These are phyloP conservation scores for Thermophis baileyi DNA, from an alignment of 2,113 vertebrate species.

Conservation along the genomic window DNA sequence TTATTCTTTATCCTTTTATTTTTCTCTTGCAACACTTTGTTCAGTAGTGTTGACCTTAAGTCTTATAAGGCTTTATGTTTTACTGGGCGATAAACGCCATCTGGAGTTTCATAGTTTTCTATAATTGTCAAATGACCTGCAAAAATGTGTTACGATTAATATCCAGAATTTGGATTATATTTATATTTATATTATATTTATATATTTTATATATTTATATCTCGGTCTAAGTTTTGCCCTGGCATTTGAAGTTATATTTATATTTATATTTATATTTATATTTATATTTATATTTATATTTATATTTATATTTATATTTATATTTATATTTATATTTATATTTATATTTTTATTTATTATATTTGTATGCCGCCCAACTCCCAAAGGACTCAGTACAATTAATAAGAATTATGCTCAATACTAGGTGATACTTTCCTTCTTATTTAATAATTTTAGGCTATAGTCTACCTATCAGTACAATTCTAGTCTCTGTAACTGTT, in stretches of 20 bases:
- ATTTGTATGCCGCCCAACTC: too few species aligned
- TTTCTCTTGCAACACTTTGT: constrained; percentile 3
- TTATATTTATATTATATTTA: too few species aligned
- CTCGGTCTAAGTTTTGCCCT: too few species aligned
- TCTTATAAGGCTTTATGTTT: background rate
- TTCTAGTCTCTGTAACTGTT: background rate
- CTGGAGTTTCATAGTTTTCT: constrained; percentile 14
- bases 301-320: too few species aligned
- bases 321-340: too few species aligned
- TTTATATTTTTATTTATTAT: too few species aligned
- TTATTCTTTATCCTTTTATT: constrained; percentile 14
- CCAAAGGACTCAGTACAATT: too few species aligned
- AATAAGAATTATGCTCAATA: background rate
- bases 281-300: too few species aligned
- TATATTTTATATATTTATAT: too few species aligned
- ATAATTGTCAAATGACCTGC: constrained; percentile 16
- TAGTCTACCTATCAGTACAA: background rate
- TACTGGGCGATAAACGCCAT: background rate
- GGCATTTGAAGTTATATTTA: too few species aligned
- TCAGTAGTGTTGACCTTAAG: background rate
- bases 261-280: too few species aligned
- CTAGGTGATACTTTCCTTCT: background rate
- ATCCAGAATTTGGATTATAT: background rate
- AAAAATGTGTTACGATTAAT: background rate
- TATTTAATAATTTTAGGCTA: background rate